These are phyloP conservation scores for Pseudochirops cupreus DNA, from an alignment of 2,797 vertebrate species.

Conservation along the genomic window DNA sequence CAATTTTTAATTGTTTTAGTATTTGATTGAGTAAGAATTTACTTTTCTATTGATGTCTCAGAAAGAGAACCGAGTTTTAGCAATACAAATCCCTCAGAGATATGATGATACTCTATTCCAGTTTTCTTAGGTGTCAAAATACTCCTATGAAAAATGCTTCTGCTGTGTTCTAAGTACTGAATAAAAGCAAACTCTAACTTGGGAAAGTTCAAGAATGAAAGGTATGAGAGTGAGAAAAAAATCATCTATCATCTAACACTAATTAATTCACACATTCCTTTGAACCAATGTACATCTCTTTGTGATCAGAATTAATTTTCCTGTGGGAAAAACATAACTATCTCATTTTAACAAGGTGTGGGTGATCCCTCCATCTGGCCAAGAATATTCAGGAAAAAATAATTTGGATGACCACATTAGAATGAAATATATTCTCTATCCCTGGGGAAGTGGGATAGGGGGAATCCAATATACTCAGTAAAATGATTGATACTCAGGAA, in stretches of 20 bases:
- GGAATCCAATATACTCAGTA: not conserved
- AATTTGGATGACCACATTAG: constrained; percentile 61
- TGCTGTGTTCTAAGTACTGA: constrained; percentile 43
- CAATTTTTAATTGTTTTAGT: constrained; percentile 50
- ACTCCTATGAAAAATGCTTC: constrained; percentile 33
- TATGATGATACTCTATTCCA: constrained; percentile 8
- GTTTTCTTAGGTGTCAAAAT: constrained; percentile 15
- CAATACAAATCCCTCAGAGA: constrained; percentile 34
- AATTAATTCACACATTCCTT: constrained; percentile 69
- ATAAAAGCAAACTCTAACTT: constrained; percentile 67
- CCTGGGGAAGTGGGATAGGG: constrained; percentile 51
- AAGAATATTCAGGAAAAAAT: constrained; percentile 72
- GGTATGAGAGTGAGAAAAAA: constrained; percentile 61
- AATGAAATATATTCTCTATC: constrained; percentile 71
- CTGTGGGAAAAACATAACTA: constrained; percentile 16
- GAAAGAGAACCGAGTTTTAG: constrained; percentile 59
- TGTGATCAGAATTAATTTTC: constrained; percentile 75
- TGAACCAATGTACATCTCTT: constrained; percentile 64
- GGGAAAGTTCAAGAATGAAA: constrained; percentile 65
- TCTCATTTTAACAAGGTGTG: constrained; percentile 71
- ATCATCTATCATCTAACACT: constrained; percentile 60
- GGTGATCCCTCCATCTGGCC: constrained; percentile 59
- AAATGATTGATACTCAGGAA: constrained; percentile 18
- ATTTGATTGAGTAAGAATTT: constrained; percentile 56
- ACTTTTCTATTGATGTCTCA: constrained; percentile 25